Percentiles rank a stretch among this genome's conserved stretches.
phyloP scores from a whole-genome alignment of 2,797 vertebrate genomes.

The Smutsia gigantea region DNA sequence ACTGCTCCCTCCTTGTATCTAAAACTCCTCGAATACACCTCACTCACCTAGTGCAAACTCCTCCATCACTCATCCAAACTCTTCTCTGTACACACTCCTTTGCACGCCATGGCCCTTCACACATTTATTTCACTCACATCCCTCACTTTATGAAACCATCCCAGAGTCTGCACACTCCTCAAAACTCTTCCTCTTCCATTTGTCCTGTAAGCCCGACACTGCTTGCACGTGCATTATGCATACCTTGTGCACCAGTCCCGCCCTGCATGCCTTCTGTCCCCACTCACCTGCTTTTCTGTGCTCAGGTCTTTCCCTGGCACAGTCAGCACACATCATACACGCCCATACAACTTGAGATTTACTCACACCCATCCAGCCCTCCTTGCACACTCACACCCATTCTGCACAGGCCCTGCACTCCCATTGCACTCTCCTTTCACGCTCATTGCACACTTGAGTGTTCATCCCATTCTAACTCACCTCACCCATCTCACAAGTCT shows the following conservation, averaged over 20 bases:
- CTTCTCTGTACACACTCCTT: neutral
- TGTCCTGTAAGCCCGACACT: neutral
- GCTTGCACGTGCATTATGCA: accelerated
- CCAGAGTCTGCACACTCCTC: neutral
- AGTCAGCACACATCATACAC: neutral
- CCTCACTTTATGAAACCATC: neutral
- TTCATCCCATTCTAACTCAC: neutral
- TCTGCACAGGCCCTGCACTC: neutral
- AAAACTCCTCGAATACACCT: neutral
- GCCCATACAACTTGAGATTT: neutral
- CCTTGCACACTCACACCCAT: neutral
- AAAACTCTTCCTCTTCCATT: neutral
- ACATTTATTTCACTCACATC: neutral
- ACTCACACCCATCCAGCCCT: neutral
- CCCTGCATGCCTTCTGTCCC: neutral
- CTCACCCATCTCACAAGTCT: neutral
- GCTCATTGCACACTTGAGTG: too few relatives aligned
- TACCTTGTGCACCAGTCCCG: accelerated
- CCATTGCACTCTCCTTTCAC: neutral
- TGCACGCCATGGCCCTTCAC: neutral
- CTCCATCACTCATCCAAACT: neutral
- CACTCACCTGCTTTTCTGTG: neutral
- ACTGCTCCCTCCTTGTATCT: neutral
- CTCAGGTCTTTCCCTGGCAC: neutral
- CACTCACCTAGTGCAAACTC: neutral